These are phyloP conservation scores for Benthosema pterotum DNA, from an alignment of 2,797 vertebrate genomes.

Conservation along the genomic window DNA sequence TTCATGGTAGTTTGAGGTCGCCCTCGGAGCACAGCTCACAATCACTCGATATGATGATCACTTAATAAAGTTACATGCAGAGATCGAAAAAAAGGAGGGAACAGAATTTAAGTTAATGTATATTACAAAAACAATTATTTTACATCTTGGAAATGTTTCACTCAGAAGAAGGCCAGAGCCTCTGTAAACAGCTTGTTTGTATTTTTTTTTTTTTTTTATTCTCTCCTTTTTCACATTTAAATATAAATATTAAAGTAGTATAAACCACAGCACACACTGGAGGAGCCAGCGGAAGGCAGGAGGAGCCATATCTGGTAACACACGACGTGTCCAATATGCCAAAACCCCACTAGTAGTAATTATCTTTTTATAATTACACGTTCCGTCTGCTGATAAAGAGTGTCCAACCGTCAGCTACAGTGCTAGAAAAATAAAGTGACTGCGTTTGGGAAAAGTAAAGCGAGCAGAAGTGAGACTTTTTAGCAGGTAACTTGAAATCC, in stretches of 20 bases:
- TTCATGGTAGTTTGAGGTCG: conserved; percentile 44
- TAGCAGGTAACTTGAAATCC: conserved; percentile 17
- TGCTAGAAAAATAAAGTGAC: conserved; percentile 42
- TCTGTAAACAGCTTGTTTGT: conserved; percentile 72
- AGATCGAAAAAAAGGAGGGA: conserved; percentile 19
- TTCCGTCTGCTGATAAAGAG: conserved; percentile 20
- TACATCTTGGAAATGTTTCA: conserved; percentile 61
- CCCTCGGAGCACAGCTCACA: conserved; percentile 64
- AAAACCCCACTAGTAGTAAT: conserved; percentile 10
- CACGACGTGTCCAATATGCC: conserved; percentile 36
- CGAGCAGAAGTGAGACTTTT: conserved; percentile 10
- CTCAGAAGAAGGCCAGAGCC: conserved; percentile 67
- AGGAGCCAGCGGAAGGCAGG: conserved; percentile 42
- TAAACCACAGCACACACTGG: conserved; percentile 50
- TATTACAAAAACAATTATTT: conserved; percentile 56
- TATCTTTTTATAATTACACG: conserved; percentile 22
- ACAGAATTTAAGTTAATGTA: conserved; percentile 21
- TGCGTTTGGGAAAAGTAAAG: conserved; percentile 37
- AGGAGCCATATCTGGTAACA: conserved; percentile 23
- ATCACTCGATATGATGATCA: conserved; percentile 46
- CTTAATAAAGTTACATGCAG: conserved; percentile 45
- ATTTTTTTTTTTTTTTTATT: conserved; percentile 26
- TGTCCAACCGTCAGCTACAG: conserved; percentile 18
- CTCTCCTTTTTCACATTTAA: conserved; percentile 37
- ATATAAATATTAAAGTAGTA: conserved; percentile 56